Conservation (phyloP, 2,797 vertebrate species). For the Catharus ustulatus region DNA sequence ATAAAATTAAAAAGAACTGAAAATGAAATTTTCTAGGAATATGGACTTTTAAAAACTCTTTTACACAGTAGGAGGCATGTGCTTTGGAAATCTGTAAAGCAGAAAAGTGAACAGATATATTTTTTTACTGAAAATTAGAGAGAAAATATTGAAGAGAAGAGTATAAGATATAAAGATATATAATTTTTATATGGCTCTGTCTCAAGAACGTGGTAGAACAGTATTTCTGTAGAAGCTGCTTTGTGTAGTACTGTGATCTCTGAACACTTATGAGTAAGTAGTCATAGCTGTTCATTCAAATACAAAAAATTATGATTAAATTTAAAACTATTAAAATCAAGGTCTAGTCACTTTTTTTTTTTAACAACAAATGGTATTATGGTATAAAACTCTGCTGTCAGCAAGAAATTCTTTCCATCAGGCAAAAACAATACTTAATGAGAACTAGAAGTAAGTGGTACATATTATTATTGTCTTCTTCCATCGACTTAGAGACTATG, state of each 20-base stretch:
- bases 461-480: not conserved
- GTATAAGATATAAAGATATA: not conserved
- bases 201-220: not conserved
- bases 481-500: not conserved
- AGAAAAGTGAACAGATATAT: not conserved
- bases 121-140: not conserved
- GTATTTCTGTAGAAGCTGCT: not conserved
- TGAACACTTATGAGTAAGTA: not conserved
- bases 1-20: not conserved
- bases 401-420: not conserved
- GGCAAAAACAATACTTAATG: not conserved
- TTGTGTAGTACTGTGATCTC: not conserved
- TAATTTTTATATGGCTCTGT: not conserved
- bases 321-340: not conserved
- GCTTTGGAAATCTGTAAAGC: not conserved
- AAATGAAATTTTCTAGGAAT: not conserved
- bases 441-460: not conserved
- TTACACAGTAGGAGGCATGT: not conserved
- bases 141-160: not conserved
- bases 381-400: not conserved
- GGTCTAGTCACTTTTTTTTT: not conserved
- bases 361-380: not conserved
- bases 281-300: not conserved
- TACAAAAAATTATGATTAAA: not conserved
- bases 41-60: rapidly evolving